Evolutionary conservation across 1,140 invertebrate species (phyloP).

Genomic region (Listronotus oregonensis): DNA sequence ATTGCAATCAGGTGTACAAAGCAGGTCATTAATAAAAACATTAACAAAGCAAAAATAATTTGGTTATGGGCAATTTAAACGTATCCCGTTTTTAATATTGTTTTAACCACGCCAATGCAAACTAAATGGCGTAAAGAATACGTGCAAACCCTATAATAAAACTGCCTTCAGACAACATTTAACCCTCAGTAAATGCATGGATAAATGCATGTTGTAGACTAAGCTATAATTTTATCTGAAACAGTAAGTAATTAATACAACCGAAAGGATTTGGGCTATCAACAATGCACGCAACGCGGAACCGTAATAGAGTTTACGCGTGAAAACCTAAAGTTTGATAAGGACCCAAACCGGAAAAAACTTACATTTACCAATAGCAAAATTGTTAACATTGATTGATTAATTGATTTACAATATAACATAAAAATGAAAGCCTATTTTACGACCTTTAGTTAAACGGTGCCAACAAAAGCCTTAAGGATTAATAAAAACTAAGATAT

Average conservation of each 20-base stretch:
- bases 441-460: too few species aligned
- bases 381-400: too few species aligned
- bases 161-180: slow-evolving; percentile 10
- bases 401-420: too few species aligned
- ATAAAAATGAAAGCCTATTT: too few species aligned
- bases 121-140: slow-evolving; percentile 5
- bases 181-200: slow-evolving; percentile 19
- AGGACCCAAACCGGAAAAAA: background rate
- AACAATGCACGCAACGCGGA: slow-evolving; percentile 14
- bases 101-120: slow-evolving; percentile 19
- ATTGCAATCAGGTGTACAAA: too few species aligned
- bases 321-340: background rate
- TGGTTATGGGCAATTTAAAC: too few species aligned
- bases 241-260: slow-evolving; percentile 35
- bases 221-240: slow-evolving; percentile 31
- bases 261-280: slow-evolving; percentile 20
- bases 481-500: too few species aligned
- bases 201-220: slow-evolving; percentile 20
- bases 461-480: too few species aligned
- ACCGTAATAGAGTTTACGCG: slow-evolving; percentile 7
- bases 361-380: too few species aligned
- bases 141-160: slow-evolving; percentile 17
- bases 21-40: too few species aligned
- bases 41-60: too few species aligned
- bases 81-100: too few species aligned